phyloP scores from a whole-genome alignment of 2,113 vertebrate species.

The Anoplopoma fimbria region DNA sequence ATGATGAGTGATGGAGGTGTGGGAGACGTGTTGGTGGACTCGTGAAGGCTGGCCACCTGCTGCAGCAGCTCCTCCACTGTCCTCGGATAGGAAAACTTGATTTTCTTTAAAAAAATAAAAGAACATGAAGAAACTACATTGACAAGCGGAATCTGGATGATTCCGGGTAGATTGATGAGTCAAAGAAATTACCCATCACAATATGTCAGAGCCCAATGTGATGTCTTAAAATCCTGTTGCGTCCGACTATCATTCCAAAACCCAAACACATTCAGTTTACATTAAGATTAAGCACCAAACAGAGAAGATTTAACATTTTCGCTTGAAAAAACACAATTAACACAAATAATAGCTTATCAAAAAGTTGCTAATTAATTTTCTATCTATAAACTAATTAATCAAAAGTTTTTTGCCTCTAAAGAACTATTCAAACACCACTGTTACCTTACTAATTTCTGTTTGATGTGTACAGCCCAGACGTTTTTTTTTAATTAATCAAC shows the following conservation, averaged over 20 bases:
- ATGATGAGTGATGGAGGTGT: constrained; percentile 78
- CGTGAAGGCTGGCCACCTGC: constrained; percentile 81
- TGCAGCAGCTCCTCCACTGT: constrained; percentile 78
- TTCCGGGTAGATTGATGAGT: too few species aligned
- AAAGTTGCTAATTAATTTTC: not conserved
- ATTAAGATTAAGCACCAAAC: not conserved
- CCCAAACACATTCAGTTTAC: too few species aligned
- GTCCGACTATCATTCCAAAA: not conserved
- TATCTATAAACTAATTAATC: too few species aligned
- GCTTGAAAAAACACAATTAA: not conserved
- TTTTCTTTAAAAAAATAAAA: constrained; percentile 70
- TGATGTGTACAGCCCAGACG: not conserved
- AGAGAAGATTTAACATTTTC: not conserved
- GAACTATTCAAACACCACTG: not conserved
- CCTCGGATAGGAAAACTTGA: constrained; percentile 81
- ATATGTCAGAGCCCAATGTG: too few species aligned
- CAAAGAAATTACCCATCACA: too few species aligned
- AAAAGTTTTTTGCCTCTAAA: too few species aligned
- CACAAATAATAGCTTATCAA: not conserved
- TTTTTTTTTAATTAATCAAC: not conserved
- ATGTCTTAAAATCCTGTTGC: not conserved
- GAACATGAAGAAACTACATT: not conserved
- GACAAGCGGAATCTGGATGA: not conserved
- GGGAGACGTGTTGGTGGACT: constrained; percentile 49
- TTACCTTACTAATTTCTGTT: not conserved